Percentiles rank a stretch among this genome's conserved stretches.
Conservation (phyloP, 2,113 vertebrate genomes). For the Prinia subflava region DNA sequence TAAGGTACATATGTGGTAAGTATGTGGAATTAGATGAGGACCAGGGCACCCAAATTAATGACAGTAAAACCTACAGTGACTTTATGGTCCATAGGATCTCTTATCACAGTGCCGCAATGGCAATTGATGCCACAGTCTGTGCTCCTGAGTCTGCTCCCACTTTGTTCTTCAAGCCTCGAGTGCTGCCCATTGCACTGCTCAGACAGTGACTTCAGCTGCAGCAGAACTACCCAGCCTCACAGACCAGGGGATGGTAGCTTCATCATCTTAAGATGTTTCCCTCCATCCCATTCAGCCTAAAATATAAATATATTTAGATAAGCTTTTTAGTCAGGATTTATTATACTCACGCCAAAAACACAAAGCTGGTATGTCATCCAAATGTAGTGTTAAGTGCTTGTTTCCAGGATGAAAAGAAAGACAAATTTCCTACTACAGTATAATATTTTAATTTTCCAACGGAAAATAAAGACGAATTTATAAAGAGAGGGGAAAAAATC, state of each 20-base stretch:
- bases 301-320: background rate
- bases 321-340: background rate
- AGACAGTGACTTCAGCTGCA: background rate
- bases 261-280: background rate
- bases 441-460: background rate
- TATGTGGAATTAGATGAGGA: background rate
- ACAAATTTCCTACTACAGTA: background rate
- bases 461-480: background rate
- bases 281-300: background rate
- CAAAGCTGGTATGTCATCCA: background rate
- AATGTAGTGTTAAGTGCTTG: background rate
- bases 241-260: rapidly evolving
- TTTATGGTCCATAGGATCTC: background rate
- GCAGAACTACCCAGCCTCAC: background rate
- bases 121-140: background rate
- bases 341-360: background rate
- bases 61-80: background rate
- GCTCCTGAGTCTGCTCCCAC: background rate
- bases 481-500: rapidly evolving
- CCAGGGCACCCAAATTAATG: background rate
- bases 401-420: background rate
- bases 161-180: background rate
- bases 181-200: background rate
- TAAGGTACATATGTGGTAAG: background rate
- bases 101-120: background rate